Evolutionary conservation across 2,888 invertebrate species (phyloP).

Genomic region (Pristionchus entomophagus): DNA sequence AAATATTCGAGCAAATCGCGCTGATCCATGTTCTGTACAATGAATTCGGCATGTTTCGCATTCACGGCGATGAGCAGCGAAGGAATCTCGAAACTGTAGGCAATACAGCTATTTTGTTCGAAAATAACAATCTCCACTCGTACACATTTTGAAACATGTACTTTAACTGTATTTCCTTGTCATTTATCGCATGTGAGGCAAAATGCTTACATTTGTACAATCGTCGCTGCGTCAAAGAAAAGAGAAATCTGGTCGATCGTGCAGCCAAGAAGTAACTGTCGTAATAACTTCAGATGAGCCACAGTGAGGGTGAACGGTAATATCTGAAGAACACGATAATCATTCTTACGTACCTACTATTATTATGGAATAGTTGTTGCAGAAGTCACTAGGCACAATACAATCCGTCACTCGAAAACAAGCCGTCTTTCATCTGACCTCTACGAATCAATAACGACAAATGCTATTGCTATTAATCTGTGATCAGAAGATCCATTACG

Average conservation of each 20-base stretch:
- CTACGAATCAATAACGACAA: background rate
- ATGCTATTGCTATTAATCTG: too few relatives aligned
- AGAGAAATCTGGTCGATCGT: background rate
- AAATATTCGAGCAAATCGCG: background rate
- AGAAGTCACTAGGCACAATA: background rate
- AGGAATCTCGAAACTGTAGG: background rate
- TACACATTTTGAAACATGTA: too few relatives aligned
- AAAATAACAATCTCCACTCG: too few relatives aligned
- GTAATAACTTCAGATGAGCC: background rate
- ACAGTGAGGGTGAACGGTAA: background rate
- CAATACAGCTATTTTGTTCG: too few relatives aligned
- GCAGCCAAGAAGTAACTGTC: background rate
- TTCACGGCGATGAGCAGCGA: background rate
- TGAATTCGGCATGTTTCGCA: background rate
- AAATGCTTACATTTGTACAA: too few relatives aligned
- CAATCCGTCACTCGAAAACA: background rate
- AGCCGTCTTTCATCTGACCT: background rate
- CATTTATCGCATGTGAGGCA: too few relatives aligned
- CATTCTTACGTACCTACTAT: too few relatives aligned
- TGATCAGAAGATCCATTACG: too few relatives aligned
- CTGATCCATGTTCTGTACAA: background rate
- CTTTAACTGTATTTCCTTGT: too few relatives aligned
- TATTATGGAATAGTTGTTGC: too few relatives aligned
- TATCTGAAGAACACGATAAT: background rate
- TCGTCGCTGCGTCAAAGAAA: background rate